phyloP scores from a whole-genome alignment of 2,888 invertebrate genomes.

The Pelosia muscerda region DNA sequence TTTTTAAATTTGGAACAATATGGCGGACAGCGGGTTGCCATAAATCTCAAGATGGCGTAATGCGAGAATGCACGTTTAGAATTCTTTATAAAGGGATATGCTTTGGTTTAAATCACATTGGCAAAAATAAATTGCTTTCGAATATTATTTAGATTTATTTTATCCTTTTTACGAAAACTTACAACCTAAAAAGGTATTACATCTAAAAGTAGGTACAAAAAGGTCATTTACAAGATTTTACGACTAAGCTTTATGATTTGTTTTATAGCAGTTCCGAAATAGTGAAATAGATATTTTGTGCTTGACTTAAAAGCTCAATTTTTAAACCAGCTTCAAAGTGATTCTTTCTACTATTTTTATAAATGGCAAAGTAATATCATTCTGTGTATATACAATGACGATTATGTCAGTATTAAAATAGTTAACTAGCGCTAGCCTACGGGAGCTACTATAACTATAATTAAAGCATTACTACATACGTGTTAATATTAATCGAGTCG shows the following conservation, averaged over 20 bases:
- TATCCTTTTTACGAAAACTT: no score
- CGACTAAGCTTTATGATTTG: no score
- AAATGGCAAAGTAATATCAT: background rate
- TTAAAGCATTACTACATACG: conserved; percentile 31
- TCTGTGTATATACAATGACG: background rate
- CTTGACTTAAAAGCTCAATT: no score
- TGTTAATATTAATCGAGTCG: conserved; percentile 58
- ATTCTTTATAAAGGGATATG: conserved; percentile 81
- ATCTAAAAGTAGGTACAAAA: no score
- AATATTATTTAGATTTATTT: no score
- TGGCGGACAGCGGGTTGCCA: conserved; percentile 81
- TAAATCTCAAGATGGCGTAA: conserved; percentile 85
- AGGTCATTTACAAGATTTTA: no score
- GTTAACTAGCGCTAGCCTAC: background rate
- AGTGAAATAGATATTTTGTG: background rate
- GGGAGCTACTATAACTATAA: conserved; percentile 19
- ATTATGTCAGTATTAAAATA: background rate
- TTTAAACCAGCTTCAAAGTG: background rate
- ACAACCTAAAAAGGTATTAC: no score
- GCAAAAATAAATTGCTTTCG: conserved; percentile 67
- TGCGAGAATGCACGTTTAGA: conserved; percentile 79
- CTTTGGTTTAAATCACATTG: conserved; percentile 66
- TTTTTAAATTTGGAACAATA: conserved; percentile 85
- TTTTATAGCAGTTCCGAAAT: conserved; percentile 32
- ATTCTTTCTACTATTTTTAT: no score